phyloP scores from a whole-genome alignment of 1,140 invertebrate species.

The Triops cancriformis region DNA sequence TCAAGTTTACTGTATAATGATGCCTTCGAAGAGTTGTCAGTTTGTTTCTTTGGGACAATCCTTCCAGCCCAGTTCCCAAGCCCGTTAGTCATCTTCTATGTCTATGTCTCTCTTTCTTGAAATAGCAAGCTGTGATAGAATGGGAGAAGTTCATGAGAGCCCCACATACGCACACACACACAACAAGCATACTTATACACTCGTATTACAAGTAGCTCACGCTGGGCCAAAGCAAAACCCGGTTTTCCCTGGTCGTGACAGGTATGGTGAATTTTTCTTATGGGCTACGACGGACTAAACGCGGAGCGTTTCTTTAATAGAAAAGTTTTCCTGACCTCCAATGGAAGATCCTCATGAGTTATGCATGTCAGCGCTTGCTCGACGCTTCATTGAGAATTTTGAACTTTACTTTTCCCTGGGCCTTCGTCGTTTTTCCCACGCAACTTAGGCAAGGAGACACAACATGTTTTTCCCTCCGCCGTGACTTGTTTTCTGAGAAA shows the following conservation, averaged over 20 bases:
- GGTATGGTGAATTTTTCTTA: neutral
- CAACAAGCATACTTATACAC: no score
- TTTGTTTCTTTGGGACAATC: constrained; percentile 1
- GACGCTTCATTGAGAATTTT: neutral
- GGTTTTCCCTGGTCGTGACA: neutral
- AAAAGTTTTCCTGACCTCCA: neutral
- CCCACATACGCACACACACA: neutral
- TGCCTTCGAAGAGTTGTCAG: neutral
- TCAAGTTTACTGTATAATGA: neutral
- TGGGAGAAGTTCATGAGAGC: neutral
- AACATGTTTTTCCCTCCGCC: neutral
- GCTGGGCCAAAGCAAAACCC: neutral
- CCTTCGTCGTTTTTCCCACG: neutral
- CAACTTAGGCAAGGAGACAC: no score
- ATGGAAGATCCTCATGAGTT: neutral
- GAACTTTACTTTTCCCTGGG: neutral
- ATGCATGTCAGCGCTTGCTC: neutral
- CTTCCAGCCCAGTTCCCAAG: neutral
- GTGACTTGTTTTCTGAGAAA: neutral
- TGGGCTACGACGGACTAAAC: neutral
- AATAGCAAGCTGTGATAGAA: neutral
- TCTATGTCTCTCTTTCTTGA: neutral
- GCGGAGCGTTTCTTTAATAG: neutral
- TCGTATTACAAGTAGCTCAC: neutral
- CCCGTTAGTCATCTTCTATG: neutral